Percentiles rank a stretch among this genome's conserved stretches.
phyloP scores from a whole-genome alignment of 2,797 vertebrate species.

The Xiphorhynchus erythropygius region DNA sequence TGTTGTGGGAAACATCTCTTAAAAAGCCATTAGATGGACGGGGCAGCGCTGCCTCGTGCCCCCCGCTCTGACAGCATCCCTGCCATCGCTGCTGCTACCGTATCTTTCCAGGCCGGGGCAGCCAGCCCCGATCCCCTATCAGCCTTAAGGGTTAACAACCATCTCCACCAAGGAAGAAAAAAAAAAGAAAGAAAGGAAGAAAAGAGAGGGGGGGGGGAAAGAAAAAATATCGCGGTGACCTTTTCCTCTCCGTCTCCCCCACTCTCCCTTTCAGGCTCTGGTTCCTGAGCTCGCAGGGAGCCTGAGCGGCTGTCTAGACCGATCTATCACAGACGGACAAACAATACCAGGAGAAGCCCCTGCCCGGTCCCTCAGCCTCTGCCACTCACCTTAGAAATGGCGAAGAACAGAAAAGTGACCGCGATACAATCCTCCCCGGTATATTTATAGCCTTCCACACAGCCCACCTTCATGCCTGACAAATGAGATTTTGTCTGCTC shows the following conservation, averaged over 20 bases:
- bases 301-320: constrained; percentile 82
- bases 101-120: neutral
- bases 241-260: constrained; percentile 63
- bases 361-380: constrained; percentile 47
- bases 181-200: neutral
- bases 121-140: neutral
- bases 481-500: constrained; percentile 67
- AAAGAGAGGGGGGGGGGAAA: too few species aligned
- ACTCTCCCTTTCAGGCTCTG: constrained; percentile 55
- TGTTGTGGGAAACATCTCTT: constrained; percentile 38
- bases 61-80: neutral
- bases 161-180: neutral
- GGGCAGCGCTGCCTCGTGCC: neutral
- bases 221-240: constrained; percentile 57
- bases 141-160: constrained; percentile 67
- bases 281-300: constrained; percentile 77
- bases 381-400: constrained; percentile 70
- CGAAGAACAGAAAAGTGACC: constrained; percentile 56
- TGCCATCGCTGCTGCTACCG: neutral
- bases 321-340: constrained; percentile 78
- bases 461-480: constrained; percentile 68
- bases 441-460: constrained; percentile 45
- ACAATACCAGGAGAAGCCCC: constrained; percentile 74
- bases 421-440: constrained; percentile 27
- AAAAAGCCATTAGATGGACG: neutral